A percentile compares a stretch with the other conserved stretches of the same genome.
Evolutionary conservation across 1,140 invertebrate species (phyloP).

Genomic region (Sycobia sp.): DNA sequence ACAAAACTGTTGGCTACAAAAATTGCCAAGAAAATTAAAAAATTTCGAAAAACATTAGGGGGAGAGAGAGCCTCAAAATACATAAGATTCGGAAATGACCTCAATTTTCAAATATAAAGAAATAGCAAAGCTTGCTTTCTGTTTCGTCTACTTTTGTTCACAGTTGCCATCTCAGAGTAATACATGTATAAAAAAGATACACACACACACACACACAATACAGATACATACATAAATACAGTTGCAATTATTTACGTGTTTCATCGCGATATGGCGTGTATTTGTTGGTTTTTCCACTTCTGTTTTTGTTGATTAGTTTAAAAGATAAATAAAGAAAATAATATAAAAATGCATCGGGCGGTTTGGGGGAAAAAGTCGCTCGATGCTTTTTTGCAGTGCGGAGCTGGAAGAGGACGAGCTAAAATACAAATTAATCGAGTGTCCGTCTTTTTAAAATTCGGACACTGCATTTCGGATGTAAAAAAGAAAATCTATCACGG

Average conservation of each 20-base stretch:
- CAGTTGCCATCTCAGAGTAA: conserved; percentile 1
- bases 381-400: conserved; percentile 15
- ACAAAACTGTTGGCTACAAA: conserved; percentile 1
- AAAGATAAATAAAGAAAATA: conserved; percentile 20
- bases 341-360: conserved; percentile 9
- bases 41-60: conserved; percentile 12
- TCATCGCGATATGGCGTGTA: conserved; percentile 22
- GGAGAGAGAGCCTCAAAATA: conserved; percentile 19
- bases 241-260: conserved; percentile 30
- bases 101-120: conserved; percentile 17
- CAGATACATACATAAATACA: conserved; percentile 12
- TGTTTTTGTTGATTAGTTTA: conserved; percentile 36
- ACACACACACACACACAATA: no score
- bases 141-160: conserved; percentile 12
- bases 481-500: conserved; percentile 5
- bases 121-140: conserved; percentile 23
- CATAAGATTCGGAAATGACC: no score
- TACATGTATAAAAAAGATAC: no score
- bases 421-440: conserved; percentile 9
- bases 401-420: conserved; percentile 22
- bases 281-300: conserved; percentile 33
- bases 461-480: neutral
- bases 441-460: conserved; percentile 24
- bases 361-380: conserved; percentile 11
- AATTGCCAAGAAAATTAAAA: conserved; percentile 12